Base-by-base conservation (phyloP, 2,888 invertebrate genomes). In the Microctonus brassicae region DNA sequence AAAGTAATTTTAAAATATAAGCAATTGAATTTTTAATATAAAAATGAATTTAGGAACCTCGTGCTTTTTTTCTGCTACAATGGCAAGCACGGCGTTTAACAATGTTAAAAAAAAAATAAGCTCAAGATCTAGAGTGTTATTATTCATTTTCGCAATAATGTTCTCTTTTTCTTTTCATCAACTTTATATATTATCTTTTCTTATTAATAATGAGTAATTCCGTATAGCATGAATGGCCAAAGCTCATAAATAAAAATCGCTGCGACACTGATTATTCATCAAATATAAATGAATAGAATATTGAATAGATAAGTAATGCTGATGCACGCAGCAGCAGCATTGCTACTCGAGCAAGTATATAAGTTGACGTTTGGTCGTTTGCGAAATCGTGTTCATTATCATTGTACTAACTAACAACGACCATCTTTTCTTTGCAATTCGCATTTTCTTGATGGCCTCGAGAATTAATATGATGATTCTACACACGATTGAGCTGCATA, bases 11-110 rank as follows among this genome's bases (percentile, higher is more conserved):
- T 22, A 57, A 66, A 66, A 57, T 1, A 62, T 20, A 17, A 24
- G 36, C 20, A 11, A 42, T 52, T 64, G 33, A 33, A 10, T 29
- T 39, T 20, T 13, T 53, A 60, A 70, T 60, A 70, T 42, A 67
- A 73, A 73, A 78, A 75, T 79, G 86, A 87, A 84, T 86, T 84
- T 83, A 83, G 86, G 87, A 83, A 85, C 85, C 82, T 29, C 4
- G 80, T 78, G 86, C 86, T 86, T 85, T 78, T n/a, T n/a, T 66
- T 60, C n/a, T 17, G 66, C 72, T 72, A 72, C 70, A 55, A 65
- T 42, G 47, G 65, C 65, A 36, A 65, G 55, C 63, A 63, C 26
- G 63, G 52, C 29, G 29, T 33, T 20, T 58, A 58, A 58, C 33
- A 17, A 17, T 58, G 26, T 17, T 58, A 11, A 55, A n/a, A 24